These are phyloP conservation scores for Willisornis vidua DNA, from an alignment of 2,113 vertebrate genomes.

Conservation along the genomic window DNA sequence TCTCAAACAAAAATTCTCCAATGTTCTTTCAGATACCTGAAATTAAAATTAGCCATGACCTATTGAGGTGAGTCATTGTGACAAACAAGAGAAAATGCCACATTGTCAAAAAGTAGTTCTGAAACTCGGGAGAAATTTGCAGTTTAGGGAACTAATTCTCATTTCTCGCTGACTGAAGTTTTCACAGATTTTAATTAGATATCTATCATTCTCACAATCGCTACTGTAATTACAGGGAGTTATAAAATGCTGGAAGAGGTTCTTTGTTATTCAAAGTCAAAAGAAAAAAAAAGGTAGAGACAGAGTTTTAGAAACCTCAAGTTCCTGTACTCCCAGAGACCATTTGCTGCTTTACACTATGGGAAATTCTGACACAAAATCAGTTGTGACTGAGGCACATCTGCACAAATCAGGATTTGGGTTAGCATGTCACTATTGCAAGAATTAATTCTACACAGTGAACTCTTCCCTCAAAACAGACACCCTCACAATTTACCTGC, in stretches of 20 bases:
- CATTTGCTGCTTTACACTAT: not conserved
- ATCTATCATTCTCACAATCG: constrained; percentile 55
- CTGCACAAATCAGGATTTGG: not conserved
- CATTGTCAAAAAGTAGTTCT: constrained; percentile 1
- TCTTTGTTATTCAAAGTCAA: constrained; percentile 13
- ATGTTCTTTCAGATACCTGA: not conserved
- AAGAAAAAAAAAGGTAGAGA: not conserved
- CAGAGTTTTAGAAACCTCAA: not conserved
- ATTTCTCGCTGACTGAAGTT: constrained; percentile 33
- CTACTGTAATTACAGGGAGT: constrained; percentile 34
- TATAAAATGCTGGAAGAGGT: constrained; percentile 3
- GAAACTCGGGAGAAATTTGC: not conserved
- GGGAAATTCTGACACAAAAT: not conserved
- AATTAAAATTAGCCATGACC: constrained; percentile 14
- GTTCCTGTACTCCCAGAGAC: not conserved
- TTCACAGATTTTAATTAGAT: constrained; percentile 61
- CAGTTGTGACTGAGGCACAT: fast-evolving
- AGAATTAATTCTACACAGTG: not conserved
- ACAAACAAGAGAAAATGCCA: not conserved
- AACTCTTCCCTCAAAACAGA: not conserved
- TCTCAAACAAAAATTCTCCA: not conserved
- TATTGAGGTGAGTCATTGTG: not conserved
- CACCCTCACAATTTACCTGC: not conserved
- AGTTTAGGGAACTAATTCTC: constrained; percentile 7
- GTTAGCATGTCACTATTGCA: not conserved